Evolutionary conservation across 2,888 invertebrate species (phyloP), one percentile per base, ranked within the genome.

Genomic region (Zaprionus obscuricornis): DNA sequence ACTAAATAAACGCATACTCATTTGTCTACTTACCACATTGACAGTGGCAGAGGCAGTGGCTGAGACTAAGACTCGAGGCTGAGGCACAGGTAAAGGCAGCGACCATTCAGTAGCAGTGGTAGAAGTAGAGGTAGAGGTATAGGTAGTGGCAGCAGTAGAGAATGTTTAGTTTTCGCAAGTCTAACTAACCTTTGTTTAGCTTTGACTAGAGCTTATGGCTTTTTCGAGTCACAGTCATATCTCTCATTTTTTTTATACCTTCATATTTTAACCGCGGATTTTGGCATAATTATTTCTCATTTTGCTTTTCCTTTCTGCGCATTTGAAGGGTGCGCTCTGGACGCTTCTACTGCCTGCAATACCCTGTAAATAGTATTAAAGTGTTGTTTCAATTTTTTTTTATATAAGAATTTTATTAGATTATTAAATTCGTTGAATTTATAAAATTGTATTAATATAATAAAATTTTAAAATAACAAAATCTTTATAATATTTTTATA

Each of bases 231-330:
- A n/a, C n/a, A n/a, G n/a, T n/a, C n/a, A n/a, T n/a, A n/a, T n/a
- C n/a, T n/a, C n/a, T n/a, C n/a, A n/a, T n/a, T n/a, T n/a, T n/a
- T n/a, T n/a, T n/a, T 47, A 34, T 63, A 66, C 72, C 82, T 70
- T 73, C 73, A 64, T 77, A 74, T 79, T 74, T 76, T 74, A 57
- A 66, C 55, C 68, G 65, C 84, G 81, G 75, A 84, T 84, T 82
- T n/a, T 82, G 82, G 75, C 81, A 82, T 82, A 77, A 82, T 84
- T 84, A 82, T 84, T 84, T 83, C 81, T 72, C 69, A 72, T 72
- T 77, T 77, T 72, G 71, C 57, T 59, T 67, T 76, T 78, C 74
- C 74, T 64, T 66, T 68, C 60, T 59, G 71, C 66, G 58, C 64
- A 47, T 83, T 73, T 66, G 65, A 64, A 66, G 60, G 45, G 74